Conservation (phyloP, 2,113 vertebrate genomes). For the Corvus cornix region DNA sequence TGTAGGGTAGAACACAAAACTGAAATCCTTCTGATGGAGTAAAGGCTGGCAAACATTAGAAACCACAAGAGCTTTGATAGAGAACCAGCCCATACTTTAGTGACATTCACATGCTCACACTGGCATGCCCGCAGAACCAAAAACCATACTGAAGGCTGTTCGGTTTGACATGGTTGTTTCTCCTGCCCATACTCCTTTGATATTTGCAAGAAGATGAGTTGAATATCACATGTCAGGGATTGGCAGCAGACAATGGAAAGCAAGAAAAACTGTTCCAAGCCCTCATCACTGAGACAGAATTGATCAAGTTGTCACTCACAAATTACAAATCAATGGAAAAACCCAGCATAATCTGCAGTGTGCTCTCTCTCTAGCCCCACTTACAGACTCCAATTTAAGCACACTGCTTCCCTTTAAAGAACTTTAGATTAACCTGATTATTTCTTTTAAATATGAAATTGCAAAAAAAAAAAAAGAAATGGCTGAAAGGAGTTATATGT, state of each 20-base stretch:
- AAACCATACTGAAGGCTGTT: background rate
- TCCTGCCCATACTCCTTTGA: background rate
- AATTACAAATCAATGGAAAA: slow-evolving; percentile 13
- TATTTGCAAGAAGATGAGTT: background rate
- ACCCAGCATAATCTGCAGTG: background rate
- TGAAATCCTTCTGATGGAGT: background rate
- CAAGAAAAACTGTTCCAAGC: background rate
- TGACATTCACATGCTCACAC: background rate
- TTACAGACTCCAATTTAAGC: slow-evolving; percentile 16
- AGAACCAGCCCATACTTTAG: background rate
- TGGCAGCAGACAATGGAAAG: slow-evolving; percentile 41
- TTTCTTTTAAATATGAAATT: slow-evolving; percentile 28
- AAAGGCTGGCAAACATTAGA: slow-evolving; percentile 16
- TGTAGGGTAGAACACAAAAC: background rate
- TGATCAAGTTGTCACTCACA: slow-evolving; percentile 37
- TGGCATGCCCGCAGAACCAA: background rate
- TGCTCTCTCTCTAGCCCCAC: background rate
- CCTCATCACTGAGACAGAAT: background rate
- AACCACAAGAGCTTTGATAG: slow-evolving; percentile 10
- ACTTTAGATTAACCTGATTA: slow-evolving; percentile 37
- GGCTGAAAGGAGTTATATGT: background rate
- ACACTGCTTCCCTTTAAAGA: slow-evolving; percentile 6
- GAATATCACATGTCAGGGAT: background rate
- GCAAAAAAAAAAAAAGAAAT: background rate
- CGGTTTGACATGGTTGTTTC: background rate